These are phyloP conservation scores for Tyrannus savana DNA, from an alignment of 2,113 vertebrate genomes.

Conservation along the genomic window DNA sequence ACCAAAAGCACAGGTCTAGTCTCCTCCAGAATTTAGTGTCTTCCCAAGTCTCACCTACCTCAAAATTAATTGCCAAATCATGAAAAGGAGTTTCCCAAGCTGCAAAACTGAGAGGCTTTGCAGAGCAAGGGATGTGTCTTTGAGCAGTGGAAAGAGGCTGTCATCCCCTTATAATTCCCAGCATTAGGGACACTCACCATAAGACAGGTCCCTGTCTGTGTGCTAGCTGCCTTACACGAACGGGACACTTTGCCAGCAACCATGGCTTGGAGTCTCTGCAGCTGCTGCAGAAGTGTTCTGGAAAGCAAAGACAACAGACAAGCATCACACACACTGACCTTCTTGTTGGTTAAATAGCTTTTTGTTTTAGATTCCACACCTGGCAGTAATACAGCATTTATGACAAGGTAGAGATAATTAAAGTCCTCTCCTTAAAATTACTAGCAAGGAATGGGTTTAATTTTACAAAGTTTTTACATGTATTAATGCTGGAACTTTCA, in stretches of 20 bases:
- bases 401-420: neutral
- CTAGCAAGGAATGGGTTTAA: neutral
- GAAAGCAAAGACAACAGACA: neutral
- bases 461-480: neutral
- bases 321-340: neutral
- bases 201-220: slow-evolving; percentile 95
- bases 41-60: neutral
- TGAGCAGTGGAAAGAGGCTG: neutral
- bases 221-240: slow-evolving; percentile 89
- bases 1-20: neutral
- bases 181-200: slow-evolving; percentile 81
- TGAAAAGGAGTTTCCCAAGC: neutral
- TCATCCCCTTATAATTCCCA: neutral
- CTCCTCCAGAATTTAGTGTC: neutral
- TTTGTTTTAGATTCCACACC: neutral
- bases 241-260: slow-evolving; percentile 92
- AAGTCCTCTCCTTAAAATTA: neutral
- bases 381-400: neutral
- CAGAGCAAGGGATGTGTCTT: neutral
- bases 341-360: neutral
- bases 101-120: neutral
- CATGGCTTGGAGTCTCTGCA: slow-evolving; percentile 92
- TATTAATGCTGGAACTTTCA: neutral
- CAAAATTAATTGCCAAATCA: neutral
- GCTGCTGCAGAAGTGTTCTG: slow-evolving; percentile 95